These are phyloP conservation scores for Vireo griseus DNA, from an alignment of 2,797 vertebrate species.

Conservation along the genomic window DNA sequence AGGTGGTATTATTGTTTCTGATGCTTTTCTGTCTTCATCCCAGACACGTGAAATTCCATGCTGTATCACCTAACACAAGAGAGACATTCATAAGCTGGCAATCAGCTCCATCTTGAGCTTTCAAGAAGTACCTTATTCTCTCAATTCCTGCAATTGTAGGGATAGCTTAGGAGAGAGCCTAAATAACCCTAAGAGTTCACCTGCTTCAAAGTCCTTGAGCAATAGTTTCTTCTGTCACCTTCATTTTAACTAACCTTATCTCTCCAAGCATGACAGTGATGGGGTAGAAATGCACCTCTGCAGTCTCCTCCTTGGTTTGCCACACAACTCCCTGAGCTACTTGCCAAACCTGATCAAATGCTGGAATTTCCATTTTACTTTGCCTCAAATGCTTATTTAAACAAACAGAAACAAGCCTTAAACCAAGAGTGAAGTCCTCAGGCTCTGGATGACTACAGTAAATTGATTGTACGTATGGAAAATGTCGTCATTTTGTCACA, in stretches of 20 bases:
- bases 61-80: background rate
- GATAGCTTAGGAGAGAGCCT: background rate
- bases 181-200: background rate
- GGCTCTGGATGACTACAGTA: background rate
- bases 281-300: background rate
- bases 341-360: background rate
- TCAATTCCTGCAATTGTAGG: background rate
- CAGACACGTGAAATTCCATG: background rate
- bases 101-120: background rate
- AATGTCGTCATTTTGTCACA: slow-evolving; percentile 18
- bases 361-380: background rate
- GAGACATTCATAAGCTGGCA: fast-evolving
- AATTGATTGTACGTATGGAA: background rate
- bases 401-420: slow-evolving; percentile 3
- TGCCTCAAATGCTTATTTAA: background rate
- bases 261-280: background rate
- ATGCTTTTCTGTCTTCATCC: background rate
- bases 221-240: background rate
- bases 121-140: background rate
- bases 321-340: background rate
- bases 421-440: background rate
- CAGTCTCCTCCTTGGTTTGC: background rate
- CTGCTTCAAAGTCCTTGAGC: background rate
- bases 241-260: background rate
- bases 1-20: background rate